Base-by-base conservation (phyloP, 2,113 vertebrate species). In the Parus major region DNA sequence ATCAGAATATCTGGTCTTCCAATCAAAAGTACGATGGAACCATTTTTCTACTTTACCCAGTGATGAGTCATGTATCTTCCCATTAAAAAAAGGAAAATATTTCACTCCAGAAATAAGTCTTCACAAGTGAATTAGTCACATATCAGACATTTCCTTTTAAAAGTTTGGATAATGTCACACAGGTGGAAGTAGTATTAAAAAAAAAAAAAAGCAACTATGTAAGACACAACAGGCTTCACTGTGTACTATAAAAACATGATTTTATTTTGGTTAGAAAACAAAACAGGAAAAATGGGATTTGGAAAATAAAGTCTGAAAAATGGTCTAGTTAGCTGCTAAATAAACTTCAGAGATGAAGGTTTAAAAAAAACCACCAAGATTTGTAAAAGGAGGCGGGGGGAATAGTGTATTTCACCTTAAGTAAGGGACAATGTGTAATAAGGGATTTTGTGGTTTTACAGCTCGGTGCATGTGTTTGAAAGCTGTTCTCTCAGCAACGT, bases 361-460 rank as follows among this genome's bases (percentile, higher is more conserved):
- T 96, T 92, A 71, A 96, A 97, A 97, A 93, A 97, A 96, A 36
- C 23, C 72, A 78, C 42, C 52, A 77, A 94, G 95, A 97, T 97
- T 97, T 97, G 94, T 97, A 95, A 96, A 88, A 68, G 70, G 94
- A 49, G 46, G 93, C 1, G 17, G 96, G 89, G 90, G 95, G 92
- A 96, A 97, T 97, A 97, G 97, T 98, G 98, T 98, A 98, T 98
- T 99, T 99, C 98, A 98, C 97, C 98, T 98, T 98, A 98, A 99
- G 97, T 98, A 98, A 98, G 98, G 98, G 98, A 99, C 99, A 99
- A 98, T 99, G 98, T 98, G 98, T 98, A 99, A 97, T 98, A 98
- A 98, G 98, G 98, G 99, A 98, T 98, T 99, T 98, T 98, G 98
- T 98, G 98, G 98, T 99, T 99, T 99, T 99, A 99, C 98, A 99